Evolutionary conservation across 2,797 vertebrate species (phyloP).

Genomic region (Poeciliopsis infans): DNA sequence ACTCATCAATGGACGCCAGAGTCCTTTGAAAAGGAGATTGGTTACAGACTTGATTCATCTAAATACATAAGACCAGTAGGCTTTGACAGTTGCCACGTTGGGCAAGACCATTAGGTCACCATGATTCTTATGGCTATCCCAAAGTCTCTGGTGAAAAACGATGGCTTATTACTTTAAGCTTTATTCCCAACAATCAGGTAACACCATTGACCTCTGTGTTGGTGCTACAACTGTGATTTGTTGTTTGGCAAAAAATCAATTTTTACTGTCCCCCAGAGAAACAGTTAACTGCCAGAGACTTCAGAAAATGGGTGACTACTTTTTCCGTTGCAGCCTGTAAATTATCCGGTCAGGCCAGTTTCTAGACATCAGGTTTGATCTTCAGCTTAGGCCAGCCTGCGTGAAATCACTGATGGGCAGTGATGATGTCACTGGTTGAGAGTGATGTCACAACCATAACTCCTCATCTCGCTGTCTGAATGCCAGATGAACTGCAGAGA

Average conservation of each 20-base stretch:
- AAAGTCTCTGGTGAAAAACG: constrained; percentile 26
- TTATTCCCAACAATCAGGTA: constrained; percentile 56
- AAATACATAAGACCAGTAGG: constrained; percentile 63
- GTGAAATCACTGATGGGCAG: constrained; percentile 75
- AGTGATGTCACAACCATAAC: constrained; percentile 85
- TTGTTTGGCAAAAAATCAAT: constrained; percentile 76
- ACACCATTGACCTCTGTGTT: constrained; percentile 65
- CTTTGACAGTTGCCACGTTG: constrained; percentile 70
- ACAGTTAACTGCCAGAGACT: constrained; percentile 63
- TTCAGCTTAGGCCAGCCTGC: constrained; percentile 72
- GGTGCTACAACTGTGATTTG: constrained; percentile 72
- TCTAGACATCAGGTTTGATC: constrained; percentile 75
- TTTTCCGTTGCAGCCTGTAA: constrained; percentile 70
- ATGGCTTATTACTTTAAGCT: constrained; percentile 56
- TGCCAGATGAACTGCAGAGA: constrained; percentile 80
- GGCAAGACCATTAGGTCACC: constrained; percentile 61
- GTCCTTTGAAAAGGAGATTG: constrained; percentile 77
- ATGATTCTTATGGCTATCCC: constrained; percentile 30
- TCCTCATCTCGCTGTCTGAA: constrained; percentile 72
- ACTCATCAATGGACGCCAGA: constrained; percentile 77
- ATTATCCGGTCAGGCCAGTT: constrained; percentile 73
- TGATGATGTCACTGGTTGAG: constrained; percentile 79
- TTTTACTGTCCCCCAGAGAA: constrained; percentile 74
- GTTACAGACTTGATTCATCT: constrained; percentile 74
- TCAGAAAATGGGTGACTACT: constrained; percentile 74